phyloP scores from a whole-genome alignment of 2,888 invertebrate genomes.

The Trissoscelio sp. region DNA sequence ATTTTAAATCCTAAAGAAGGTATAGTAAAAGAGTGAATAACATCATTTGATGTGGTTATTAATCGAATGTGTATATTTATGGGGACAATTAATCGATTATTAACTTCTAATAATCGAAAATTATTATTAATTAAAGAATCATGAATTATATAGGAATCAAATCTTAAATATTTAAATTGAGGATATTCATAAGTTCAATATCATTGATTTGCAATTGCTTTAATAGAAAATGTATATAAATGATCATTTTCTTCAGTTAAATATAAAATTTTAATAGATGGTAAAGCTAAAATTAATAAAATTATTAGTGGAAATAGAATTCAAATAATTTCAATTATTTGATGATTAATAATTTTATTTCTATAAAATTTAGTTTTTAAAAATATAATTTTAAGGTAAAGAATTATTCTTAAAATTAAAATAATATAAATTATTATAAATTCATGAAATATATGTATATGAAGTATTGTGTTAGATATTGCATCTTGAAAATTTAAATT shows the following conservation, averaged over 20 bases:
- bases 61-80: slow-evolving; percentile 87
- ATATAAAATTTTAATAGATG: slow-evolving; percentile 86
- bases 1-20: slow-evolving; percentile 87
- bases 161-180: slow-evolving; percentile 86
- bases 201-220: slow-evolving; percentile 88
- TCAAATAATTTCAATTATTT: slow-evolving; percentile 88
- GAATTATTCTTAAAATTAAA: slow-evolving; percentile 86
- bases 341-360: slow-evolving; percentile 85
- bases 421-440: slow-evolving; percentile 86
- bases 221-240: slow-evolving; percentile 85
- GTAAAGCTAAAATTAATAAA: slow-evolving; percentile 87
- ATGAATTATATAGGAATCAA: slow-evolving; percentile 87
- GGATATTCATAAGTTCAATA: slow-evolving; percentile 88
- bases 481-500: slow-evolving; percentile 85
- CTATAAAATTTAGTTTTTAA: slow-evolving; percentile 86
- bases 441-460: slow-evolving; percentile 87
- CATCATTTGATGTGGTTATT: slow-evolving; percentile 87
- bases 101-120: slow-evolving; percentile 87
- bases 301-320: slow-evolving; percentile 86
- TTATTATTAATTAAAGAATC: slow-evolving; percentile 81
- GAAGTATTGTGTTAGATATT: slow-evolving; percentile 87
- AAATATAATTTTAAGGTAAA: slow-evolving; percentile 85
- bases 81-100: slow-evolving; percentile 86
- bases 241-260: slow-evolving; percentile 87
- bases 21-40: slow-evolving; percentile 88